phyloP scores from a whole-genome alignment of 2,888 invertebrate genomes.

The Apamea sordens region DNA sequence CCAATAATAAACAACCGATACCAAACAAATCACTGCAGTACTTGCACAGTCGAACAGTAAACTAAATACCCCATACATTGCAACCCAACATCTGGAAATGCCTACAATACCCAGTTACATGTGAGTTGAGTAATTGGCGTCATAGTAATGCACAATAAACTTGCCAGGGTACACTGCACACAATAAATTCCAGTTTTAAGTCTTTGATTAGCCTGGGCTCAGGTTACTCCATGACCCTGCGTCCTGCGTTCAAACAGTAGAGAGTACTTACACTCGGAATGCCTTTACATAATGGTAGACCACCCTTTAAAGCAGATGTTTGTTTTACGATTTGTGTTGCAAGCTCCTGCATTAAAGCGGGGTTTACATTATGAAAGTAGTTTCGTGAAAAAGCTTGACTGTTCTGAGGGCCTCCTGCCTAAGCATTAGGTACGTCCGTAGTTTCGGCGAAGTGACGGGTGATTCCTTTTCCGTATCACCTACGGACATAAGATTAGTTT shows the following conservation, averaged over 20 bases:
- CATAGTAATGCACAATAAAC: constrained; percentile 88
- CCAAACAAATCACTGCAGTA: constrained; percentile 42
- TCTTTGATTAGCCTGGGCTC: constrained; percentile 88
- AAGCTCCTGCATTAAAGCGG: constrained; percentile 46
- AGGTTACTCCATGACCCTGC: constrained; percentile 83
- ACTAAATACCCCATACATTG: constrained; percentile 43
- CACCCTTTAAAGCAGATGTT: constrained; percentile 76
- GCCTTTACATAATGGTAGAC: constrained; percentile 75
- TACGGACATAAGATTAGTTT: background rate
- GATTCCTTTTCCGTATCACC: background rate
- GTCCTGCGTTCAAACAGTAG: constrained; percentile 48
- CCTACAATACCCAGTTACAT: constrained; percentile 72
- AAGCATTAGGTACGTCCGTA: background rate
- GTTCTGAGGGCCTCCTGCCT: background rate
- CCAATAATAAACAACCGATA: constrained; percentile 38
- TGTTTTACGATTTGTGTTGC: constrained; percentile 56
- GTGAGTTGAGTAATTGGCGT: constrained; percentile 88
- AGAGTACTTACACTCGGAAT: constrained; percentile 46
- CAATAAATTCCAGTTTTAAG: constrained; percentile 88
- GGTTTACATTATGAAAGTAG: background rate
- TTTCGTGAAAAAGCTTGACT: background rate
- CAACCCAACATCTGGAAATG: constrained; percentile 47
- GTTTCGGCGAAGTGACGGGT: background rate
- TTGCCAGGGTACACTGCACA: constrained; percentile 85
- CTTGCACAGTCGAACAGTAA: constrained; percentile 16